These are phyloP conservation scores for Pteropus alecto DNA, from an alignment of 2,113 vertebrate species.

Conservation along the genomic window DNA sequence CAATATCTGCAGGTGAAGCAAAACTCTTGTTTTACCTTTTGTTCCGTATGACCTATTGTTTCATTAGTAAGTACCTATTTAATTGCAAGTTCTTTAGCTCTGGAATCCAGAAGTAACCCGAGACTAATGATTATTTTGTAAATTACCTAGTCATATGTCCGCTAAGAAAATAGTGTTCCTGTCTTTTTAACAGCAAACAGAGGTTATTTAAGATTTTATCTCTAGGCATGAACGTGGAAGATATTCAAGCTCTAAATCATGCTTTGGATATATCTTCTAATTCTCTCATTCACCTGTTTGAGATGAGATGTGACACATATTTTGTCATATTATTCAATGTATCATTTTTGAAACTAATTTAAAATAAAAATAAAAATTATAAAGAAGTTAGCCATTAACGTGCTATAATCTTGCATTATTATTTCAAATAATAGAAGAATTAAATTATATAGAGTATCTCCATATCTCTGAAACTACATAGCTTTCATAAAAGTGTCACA, in stretches of 20 bases:
- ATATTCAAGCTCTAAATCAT: background rate
- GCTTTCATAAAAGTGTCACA: background rate
- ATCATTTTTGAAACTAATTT: background rate
- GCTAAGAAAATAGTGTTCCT: background rate
- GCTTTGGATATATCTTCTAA: background rate
- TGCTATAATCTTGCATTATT: background rate
- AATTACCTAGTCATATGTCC: background rate
- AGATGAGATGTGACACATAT: background rate
- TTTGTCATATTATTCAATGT: background rate
- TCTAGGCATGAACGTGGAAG: background rate
- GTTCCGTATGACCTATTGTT: background rate
- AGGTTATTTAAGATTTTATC: background rate
- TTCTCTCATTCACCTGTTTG: background rate
- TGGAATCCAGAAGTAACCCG: background rate
- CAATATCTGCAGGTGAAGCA: background rate
- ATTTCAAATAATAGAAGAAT: background rate
- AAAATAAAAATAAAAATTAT: background rate
- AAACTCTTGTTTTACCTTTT: background rate
- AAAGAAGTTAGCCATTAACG: background rate
- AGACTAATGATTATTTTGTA: background rate
- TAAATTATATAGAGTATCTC: background rate
- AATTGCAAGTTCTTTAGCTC: background rate
- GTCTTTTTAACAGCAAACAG: constrained; percentile 1
- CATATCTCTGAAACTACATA: background rate
- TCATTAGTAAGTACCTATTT: background rate